phyloP scores from a whole-genome alignment of 2,113 vertebrate genomes.

The Actinemys pallida region DNA sequence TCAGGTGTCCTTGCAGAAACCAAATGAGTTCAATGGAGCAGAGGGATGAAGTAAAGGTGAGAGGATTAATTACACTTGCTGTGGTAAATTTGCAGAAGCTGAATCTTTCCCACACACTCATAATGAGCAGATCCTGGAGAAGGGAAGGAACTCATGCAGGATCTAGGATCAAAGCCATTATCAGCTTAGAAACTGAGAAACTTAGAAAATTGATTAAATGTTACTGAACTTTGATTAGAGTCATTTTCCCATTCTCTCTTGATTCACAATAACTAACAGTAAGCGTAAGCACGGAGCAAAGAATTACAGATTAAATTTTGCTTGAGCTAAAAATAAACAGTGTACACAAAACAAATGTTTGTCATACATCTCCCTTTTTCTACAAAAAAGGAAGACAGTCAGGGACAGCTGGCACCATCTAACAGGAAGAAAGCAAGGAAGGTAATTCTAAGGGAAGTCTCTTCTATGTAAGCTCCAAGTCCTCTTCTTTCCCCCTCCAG shows the following conservation, averaged over 20 bases:
- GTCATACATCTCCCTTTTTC: not conserved
- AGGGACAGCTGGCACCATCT: not conserved
- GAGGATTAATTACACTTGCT: fast-evolving
- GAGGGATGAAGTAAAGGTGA: not conserved
- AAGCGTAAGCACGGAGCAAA: not conserved
- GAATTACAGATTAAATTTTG: not conserved
- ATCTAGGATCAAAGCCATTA: not conserved
- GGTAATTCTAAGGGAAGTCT: not conserved
- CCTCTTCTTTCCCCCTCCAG: not conserved
- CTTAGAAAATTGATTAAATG: not conserved
- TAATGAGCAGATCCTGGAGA: not conserved
- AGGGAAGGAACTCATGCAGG: not conserved
- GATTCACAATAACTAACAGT: not conserved
- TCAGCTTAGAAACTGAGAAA: not conserved
- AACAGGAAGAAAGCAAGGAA: not conserved
- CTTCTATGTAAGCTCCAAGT: not conserved
- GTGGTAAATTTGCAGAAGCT: not conserved
- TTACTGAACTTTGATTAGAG: not conserved
- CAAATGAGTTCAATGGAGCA: not conserved
- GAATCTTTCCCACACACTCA: not conserved
- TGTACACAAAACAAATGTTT: not conserved
- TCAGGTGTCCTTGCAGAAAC: not conserved
- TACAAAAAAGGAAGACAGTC: not conserved
- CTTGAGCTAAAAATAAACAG: not conserved
- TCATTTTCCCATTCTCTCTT: not conserved